Conservation (phyloP, 2,113 vertebrate species). For the Delphinus delphis region DNA sequence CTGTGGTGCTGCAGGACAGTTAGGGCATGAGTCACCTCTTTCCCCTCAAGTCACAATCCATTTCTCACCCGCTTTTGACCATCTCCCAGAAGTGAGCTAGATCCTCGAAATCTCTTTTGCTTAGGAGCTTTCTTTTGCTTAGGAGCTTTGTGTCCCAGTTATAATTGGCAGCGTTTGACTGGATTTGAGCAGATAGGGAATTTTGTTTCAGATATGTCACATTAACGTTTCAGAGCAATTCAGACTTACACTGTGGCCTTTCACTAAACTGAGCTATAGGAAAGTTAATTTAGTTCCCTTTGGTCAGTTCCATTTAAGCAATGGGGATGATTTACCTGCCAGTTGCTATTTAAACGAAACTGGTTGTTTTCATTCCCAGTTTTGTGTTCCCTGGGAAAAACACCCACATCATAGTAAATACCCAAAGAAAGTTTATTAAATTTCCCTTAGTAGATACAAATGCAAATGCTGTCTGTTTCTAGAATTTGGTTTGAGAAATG, state of each 20-base stretch:
- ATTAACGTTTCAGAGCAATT: neutral
- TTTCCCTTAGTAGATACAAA: neutral
- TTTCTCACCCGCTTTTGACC: neutral
- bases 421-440: neutral
- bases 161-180: neutral
- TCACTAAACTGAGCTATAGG: slow-evolving; percentile 2
- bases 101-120: neutral
- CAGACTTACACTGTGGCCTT: neutral
- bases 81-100: neutral
- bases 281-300: slow-evolving; percentile 49
- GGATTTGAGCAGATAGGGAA: neutral
- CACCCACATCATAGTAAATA: neutral
- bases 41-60: neutral
- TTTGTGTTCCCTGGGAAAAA: neutral
- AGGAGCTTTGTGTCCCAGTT: neutral
- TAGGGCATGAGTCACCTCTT: neutral
- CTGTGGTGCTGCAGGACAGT: neutral
- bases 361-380: neutral
- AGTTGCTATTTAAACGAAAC: slow-evolving; percentile 20
- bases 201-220: neutral
- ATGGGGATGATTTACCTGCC: neutral
- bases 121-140: neutral
- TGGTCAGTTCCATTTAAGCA: neutral
- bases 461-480: slow-evolving; percentile 21
- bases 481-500: slow-evolving; percentile 42